These are phyloP conservation scores for Anisognathus igniventris DNA, from an alignment of 2,797 vertebrate genomes.

Conservation along the genomic window DNA sequence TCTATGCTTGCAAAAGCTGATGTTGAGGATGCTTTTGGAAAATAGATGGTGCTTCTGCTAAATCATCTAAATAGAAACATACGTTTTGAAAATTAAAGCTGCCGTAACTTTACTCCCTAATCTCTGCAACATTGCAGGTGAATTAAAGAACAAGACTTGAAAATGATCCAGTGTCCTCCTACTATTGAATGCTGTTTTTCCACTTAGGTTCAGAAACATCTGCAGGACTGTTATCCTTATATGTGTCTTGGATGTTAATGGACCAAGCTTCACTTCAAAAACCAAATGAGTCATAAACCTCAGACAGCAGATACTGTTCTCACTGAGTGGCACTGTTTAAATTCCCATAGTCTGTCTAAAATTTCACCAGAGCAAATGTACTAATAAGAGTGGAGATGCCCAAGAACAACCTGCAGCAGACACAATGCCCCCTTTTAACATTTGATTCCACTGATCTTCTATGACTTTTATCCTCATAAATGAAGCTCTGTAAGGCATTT, in stretches of 20 bases:
- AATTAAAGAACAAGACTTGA: conserved; percentile 39
- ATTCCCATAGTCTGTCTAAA: background rate
- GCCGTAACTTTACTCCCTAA: conserved; percentile 3
- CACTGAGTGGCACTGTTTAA: background rate
- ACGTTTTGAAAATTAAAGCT: conserved; percentile 42
- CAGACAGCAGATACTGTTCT: conserved; percentile 5
- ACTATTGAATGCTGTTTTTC: background rate
- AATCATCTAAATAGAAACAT: conserved; percentile 13
- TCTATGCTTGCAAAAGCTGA: conserved; percentile 13
- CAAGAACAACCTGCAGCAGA: background rate
- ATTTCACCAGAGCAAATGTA: background rate
- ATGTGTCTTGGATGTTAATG: background rate
- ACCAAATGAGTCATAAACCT: background rate
- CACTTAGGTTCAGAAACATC: background rate
- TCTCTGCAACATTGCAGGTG: background rate
- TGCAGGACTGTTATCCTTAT: background rate
- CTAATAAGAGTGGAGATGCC: background rate
- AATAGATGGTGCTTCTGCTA: background rate
- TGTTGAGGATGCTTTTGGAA: conserved; percentile 7
- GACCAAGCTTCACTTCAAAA: background rate
- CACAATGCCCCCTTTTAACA: background rate
- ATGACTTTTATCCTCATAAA: background rate
- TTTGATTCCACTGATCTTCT: background rate
- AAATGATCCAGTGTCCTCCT: background rate
- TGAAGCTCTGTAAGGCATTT: background rate